Conservation (phyloP, 2,888 invertebrate genomes). For the Pseudococcus longispinus region DNA sequence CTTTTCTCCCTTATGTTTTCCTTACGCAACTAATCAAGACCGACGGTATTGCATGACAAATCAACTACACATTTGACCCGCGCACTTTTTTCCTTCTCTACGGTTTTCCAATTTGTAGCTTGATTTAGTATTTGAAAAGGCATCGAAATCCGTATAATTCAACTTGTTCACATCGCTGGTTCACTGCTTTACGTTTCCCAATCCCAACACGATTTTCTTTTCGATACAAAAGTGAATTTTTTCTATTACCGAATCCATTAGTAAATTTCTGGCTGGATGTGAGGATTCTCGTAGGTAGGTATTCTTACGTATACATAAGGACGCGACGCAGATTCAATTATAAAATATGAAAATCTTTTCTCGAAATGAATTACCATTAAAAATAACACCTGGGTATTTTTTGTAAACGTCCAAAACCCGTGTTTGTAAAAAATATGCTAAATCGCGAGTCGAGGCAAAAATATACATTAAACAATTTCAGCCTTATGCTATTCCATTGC, state of each 20-base stretch:
- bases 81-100: neutral
- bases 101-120: slow-evolving; percentile 9
- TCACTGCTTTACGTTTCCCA: neutral
- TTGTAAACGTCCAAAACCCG: neutral
- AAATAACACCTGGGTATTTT: neutral
- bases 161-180: neutral
- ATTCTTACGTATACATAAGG: neutral
- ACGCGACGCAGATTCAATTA: neutral
- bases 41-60: slow-evolving; percentile 12
- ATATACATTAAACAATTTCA: neutral
- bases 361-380: neutral
- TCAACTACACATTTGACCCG: neutral
- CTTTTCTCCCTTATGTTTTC: slow-evolving; percentile 6
- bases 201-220: neutral
- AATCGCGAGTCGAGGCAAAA: neutral
- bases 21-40: neutral
- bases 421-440: neutral
- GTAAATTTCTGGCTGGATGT: neutral
- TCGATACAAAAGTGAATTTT: neutral
- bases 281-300: neutral
- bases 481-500: neutral
- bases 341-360: neutral
- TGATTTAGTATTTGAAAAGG: slow-evolving; percentile 24
- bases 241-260: neutral
- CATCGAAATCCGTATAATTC: neutral